Conservation (phyloP, 2,888 invertebrate genomes). For the Platycheirus albimanus region DNA sequence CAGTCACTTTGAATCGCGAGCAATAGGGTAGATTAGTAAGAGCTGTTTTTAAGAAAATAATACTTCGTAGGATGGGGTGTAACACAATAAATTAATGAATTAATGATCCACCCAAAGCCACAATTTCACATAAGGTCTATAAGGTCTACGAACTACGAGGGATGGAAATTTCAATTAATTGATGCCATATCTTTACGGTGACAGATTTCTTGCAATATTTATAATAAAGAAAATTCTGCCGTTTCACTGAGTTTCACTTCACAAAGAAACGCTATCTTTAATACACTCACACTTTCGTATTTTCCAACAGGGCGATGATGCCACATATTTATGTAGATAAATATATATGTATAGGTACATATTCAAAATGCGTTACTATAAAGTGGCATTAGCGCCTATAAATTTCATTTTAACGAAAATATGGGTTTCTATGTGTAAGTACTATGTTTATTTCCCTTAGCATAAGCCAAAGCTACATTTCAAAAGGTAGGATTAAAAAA, state of each 20-base stretch:
- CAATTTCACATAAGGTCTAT: slow-evolving; percentile 52
- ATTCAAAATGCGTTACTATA: no score
- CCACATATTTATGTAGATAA: no score
- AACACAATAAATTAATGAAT: slow-evolving; percentile 72
- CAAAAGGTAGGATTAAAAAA: no score
- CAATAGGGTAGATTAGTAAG: slow-evolving; percentile 63
- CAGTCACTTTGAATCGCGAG: slow-evolving; percentile 31
- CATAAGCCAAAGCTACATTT: no score
- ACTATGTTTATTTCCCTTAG: no score
- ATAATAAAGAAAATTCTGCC: slow-evolving; percentile 73
- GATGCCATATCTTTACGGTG: slow-evolving; percentile 76
- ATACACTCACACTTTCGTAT: no score
- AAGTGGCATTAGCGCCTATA: no score
- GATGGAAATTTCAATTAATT: slow-evolving; percentile 76
- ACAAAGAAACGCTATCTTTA: slow-evolving; percentile 44
- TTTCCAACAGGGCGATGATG: no score
- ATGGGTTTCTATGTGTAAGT: no score
- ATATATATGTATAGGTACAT: no score
- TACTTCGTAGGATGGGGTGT: slow-evolving; percentile 58
- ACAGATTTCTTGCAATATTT: slow-evolving; percentile 75
- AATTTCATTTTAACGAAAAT: no score
- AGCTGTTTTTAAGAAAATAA: slow-evolving; percentile 67
- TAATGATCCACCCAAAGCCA: slow-evolving; percentile 72
- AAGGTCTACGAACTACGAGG: slow-evolving; percentile 56
- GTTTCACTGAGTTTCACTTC: slow-evolving; percentile 64